Conservation (phyloP, 2,797 vertebrate genomes). For the Gymnoscopelus braueri region DNA sequence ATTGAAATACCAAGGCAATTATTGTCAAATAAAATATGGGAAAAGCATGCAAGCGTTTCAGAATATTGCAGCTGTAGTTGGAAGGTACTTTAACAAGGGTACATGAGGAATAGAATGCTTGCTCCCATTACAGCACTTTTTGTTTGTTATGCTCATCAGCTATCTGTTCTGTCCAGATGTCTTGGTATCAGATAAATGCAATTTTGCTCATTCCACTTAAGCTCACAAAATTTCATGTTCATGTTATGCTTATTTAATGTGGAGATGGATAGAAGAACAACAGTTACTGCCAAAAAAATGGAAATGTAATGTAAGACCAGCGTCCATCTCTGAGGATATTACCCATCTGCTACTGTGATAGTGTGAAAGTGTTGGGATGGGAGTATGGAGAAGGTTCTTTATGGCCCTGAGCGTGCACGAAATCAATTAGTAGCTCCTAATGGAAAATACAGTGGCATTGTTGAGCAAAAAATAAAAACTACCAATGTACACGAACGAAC, state of each 20-base stretch:
- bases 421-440: slow-evolving; percentile 3
- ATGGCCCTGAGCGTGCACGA: background rate
- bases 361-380: background rate
- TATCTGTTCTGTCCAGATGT: background rate
- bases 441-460: background rate
- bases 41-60: background rate
- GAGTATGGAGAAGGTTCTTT: slow-evolving; percentile 6
- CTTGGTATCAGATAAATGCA: background rate
- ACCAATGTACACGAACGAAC: background rate
- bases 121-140: too few relatives aligned
- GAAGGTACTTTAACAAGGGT: too few relatives aligned
- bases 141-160: background rate
- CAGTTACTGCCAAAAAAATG: background rate
- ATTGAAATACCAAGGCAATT: background rate
- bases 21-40: background rate
- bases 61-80: too few relatives aligned
- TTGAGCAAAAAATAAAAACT: background rate
- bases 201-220: background rate
- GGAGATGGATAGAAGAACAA: too few relatives aligned
- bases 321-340: background rate
- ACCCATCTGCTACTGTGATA: slow-evolving; percentile 2
- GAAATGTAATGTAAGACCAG: background rate
- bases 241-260: too few relatives aligned
- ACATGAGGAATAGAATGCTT: too few relatives aligned
- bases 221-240: too few relatives aligned